These are phyloP conservation scores for Scolanthus callimorphus DNA, from an alignment of 92 coral and sea anemone genomes.

Conservation along the genomic window DNA sequence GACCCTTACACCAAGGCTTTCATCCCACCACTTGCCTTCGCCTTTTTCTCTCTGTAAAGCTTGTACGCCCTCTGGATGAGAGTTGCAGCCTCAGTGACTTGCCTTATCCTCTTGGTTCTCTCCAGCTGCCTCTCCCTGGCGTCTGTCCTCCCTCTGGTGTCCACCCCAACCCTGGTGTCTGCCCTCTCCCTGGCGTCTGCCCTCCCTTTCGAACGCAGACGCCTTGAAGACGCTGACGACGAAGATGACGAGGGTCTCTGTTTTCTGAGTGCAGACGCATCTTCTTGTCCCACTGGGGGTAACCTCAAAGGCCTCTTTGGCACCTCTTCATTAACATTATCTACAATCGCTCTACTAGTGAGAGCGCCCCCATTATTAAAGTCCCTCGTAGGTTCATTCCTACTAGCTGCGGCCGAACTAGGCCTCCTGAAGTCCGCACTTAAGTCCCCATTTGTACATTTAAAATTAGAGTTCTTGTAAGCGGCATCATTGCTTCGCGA, in stretches of 20 bases:
- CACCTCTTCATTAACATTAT: not conserved
- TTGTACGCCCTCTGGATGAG: constrained; percentile 23
- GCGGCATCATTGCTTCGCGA: constrained; percentile 9
- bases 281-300: not conserved
- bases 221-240: no score
- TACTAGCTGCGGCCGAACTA: no score
- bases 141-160: not conserved
- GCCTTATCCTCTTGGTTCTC: constrained; percentile 16
- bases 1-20: no score
- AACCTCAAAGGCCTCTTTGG: no score
- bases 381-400: no score
- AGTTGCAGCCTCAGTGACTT: constrained; percentile 21
- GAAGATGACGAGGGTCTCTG: no score
- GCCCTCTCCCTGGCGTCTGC: no score
- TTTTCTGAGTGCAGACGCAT: no score
- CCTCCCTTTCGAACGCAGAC: not conserved
- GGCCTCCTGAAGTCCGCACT: no score
- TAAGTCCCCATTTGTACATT: no score
- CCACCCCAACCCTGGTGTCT: not conserved
- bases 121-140: constrained; percentile 25
- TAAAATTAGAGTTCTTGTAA: constrained; percentile 18
- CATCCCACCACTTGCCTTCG: no score
- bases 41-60: no score
- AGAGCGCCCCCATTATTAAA: not conserved
- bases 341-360: not conserved